A percentile compares a stretch with the other conserved stretches of the same genome.
Evolutionary conservation across 2,888 invertebrate species (phyloP).

Genomic region (Erebia ligea): DNA sequence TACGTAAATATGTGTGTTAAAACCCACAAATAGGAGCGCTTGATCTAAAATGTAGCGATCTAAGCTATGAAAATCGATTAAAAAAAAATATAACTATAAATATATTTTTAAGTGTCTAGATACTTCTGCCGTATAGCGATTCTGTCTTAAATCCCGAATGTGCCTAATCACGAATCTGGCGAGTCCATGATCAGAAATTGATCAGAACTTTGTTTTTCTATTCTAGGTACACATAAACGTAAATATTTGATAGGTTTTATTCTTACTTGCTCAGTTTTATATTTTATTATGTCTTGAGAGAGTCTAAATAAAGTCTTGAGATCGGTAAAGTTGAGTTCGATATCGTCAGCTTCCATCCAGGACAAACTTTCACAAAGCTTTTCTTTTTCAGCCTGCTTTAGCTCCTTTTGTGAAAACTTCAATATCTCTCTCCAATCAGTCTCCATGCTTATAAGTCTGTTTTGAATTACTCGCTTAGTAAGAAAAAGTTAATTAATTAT

Average conservation of each 20-base stretch:
- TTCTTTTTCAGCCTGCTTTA: conserved; percentile 85
- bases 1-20: too few species aligned
- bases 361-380: conserved; percentile 84
- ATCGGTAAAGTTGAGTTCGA: conserved; percentile 81
- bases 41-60: too few species aligned
- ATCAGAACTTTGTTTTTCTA: not conserved
- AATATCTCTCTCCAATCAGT: conserved; percentile 84
- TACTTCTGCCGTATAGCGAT: too few species aligned
- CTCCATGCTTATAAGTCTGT: conserved; percentile 59
- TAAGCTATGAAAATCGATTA: too few species aligned
- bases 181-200: too few species aligned
- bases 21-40: too few species aligned
- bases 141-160: too few species aligned
- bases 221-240: not conserved
- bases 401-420: conserved; percentile 78
- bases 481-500: not conserved
- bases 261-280: conserved; percentile 86
- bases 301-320: conserved; percentile 83
- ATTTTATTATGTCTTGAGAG: conserved; percentile 86
- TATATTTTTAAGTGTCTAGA: too few species aligned
- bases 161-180: too few species aligned
- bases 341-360: conserved; percentile 84
- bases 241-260: not conserved
- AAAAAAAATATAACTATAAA: too few species aligned
- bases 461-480: not conserved